Evolutionary conservation across 2,888 invertebrate genomes (phyloP).

Genomic region (Yponomeuta cagnagella): DNA sequence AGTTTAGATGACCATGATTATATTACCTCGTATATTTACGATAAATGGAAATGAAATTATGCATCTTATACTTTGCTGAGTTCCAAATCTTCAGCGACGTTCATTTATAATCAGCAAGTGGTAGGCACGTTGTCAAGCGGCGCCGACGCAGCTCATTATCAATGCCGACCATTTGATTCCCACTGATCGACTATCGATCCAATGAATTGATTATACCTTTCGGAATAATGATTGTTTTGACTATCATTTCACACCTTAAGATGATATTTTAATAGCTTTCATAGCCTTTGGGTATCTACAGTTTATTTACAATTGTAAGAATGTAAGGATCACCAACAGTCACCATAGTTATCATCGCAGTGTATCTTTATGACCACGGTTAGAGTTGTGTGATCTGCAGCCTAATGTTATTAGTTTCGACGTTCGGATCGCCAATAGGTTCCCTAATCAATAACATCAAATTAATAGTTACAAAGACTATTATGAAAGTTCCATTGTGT

Average conservation of each 20-base stretch:
- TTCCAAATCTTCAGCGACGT: neutral
- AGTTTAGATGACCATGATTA: no score
- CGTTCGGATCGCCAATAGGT: neutral
- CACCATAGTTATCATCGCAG: neutral
- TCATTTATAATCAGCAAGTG: neutral
- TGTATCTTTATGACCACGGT: neutral
- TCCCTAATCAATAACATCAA: neutral
- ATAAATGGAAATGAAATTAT: no score
- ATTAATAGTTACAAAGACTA: neutral
- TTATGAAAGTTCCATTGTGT: neutral
- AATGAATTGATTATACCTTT: neutral
- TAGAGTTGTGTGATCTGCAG: neutral
- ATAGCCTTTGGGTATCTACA: neutral
- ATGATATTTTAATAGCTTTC: neutral
- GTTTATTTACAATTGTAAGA: neutral
- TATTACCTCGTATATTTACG: no score
- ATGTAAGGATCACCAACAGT: neutral
- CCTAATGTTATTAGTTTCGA: neutral
- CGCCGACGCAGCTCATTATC: neutral
- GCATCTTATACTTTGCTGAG: neutral
- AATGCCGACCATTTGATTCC: neutral
- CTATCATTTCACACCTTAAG: neutral
- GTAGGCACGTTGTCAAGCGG: neutral
- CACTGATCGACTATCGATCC: neutral
- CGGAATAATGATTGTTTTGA: neutral